A percentile compares a stretch with the other conserved stretches of the same genome.
These are phyloP conservation scores for Caenorhabditis sinica DNA, from an alignment of 2,888 invertebrate genomes.

Conservation along the genomic window DNA sequence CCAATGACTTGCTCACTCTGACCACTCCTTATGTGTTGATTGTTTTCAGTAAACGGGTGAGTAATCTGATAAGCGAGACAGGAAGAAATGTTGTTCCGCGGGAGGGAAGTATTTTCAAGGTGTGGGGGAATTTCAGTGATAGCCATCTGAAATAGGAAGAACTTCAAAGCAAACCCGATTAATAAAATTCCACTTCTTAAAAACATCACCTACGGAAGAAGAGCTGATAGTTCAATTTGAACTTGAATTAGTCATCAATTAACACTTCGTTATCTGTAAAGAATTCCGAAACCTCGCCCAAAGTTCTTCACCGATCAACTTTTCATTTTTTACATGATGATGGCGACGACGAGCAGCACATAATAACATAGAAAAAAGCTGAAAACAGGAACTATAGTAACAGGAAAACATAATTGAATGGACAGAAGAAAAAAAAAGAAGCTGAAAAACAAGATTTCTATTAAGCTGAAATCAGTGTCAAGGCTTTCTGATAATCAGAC, in stretches of 20 bases:
- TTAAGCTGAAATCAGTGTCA: neutral
- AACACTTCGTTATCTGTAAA: slow-evolving; percentile 12
- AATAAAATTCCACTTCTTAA: slow-evolving; percentile 7
- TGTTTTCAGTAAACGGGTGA: slow-evolving; percentile 59
- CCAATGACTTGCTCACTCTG: slow-evolving; percentile 50
- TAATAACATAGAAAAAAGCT: slow-evolving; percentile 5
- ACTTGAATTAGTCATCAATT: slow-evolving; percentile 19
- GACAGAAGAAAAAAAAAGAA: slow-evolving; percentile 7
- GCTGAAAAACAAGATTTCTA: slow-evolving; percentile 17
- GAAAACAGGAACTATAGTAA: slow-evolving; percentile 29
- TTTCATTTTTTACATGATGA: neutral
- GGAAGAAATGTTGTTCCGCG: neutral
- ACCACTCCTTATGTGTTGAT: slow-evolving; percentile 48
- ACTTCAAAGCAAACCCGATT: slow-evolving; percentile 31
- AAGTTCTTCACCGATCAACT: slow-evolving; percentile 1
- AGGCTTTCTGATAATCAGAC: neutral
- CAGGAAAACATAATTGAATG: slow-evolving; percentile 17
- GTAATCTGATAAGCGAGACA: slow-evolving; percentile 29
- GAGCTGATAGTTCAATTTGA: slow-evolving; percentile 5
- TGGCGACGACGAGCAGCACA: neutral
- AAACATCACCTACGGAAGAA: neutral
- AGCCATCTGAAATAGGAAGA: neutral
- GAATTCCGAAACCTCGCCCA: slow-evolving; percentile 25
- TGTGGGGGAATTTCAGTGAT: slow-evolving; percentile 24
- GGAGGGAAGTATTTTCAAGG: neutral